Percentiles rank a stretch among this genome's conserved stretches.
Evolutionary conservation across 1,140 invertebrate genomes (phyloP).

Genomic region (Habropoda laboriosa): DNA sequence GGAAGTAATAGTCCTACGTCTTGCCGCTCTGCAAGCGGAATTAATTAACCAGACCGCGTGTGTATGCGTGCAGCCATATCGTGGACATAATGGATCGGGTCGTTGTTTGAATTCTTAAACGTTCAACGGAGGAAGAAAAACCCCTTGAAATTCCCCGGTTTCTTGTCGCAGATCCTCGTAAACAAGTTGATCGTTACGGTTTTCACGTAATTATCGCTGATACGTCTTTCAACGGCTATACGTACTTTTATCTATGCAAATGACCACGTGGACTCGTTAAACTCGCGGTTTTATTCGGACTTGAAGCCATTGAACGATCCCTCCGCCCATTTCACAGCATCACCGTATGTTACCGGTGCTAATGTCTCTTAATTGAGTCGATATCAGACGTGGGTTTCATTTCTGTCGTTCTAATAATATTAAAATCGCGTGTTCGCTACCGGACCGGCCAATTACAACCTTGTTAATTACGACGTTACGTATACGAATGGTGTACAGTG

Average conservation of each 20-base stretch:
- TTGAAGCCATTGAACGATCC: not conserved
- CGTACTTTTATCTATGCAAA: conserved; percentile 13
- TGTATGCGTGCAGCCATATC: not conserved
- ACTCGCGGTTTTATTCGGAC: not conserved
- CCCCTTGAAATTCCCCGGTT: not conserved
- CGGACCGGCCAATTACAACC: conserved; percentile 35
- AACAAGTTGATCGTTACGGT: not conserved
- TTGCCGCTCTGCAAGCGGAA: not conserved
- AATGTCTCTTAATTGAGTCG: conserved; percentile 48
- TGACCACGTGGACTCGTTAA: not conserved
- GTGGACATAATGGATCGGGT: not conserved
- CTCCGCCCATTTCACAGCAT: too few relatives aligned
- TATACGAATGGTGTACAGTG: conserved; percentile 10
- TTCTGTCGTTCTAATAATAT: conserved; percentile 18
- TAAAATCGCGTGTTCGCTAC: conserved; percentile 26
- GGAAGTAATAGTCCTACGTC: conserved; percentile 1
- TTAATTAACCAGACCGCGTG: conserved; percentile 2
- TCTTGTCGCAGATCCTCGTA: not conserved
- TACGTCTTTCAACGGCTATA: fast-evolving
- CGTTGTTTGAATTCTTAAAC: conserved; percentile 4
- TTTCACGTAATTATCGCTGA: not conserved
- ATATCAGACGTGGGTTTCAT: conserved; percentile 9
- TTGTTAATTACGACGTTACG: conserved; percentile 47
- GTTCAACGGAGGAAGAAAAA: not conserved
- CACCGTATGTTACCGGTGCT: not conserved